Base-by-base conservation (phyloP, 2,113 vertebrate species). In the Osmerus mordax region DNA sequence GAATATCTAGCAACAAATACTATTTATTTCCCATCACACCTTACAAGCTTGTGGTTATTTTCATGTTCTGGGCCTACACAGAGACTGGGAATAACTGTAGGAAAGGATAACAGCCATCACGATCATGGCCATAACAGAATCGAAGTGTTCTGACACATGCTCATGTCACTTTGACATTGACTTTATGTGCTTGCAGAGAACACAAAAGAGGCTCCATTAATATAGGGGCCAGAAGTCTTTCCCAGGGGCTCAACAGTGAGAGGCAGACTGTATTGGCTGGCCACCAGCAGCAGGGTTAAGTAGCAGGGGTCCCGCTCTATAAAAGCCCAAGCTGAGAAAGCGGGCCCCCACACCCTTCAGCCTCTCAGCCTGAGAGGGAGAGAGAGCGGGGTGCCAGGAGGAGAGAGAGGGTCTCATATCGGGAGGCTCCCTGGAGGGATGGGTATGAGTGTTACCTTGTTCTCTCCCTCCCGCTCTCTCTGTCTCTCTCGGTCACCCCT, bases 231-330 rank as follows among this genome's bases (percentile, higher is more conserved):
- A 75, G 65, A 71, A 76, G 71, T 74, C 47, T 67, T 78, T 83
- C 72, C 41, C 56, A 29, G 67, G 15, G 73, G 74, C 69, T 71
- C 77, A 28, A 70, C 66, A 67, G 73, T 79, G 83, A 83, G 67
- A 69, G 81, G 65, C 41, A 68, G 70, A 77, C 28, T 61, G 72
- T 69, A 76, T 69, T 79, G 82, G 87, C 81, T 41, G 69, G 65
- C 62, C 68, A 74, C 78, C 83, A 84, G 54, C n/a, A 61, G 66
- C 51, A 36, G 76, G 78, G 73, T 81, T 80, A 78, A 76, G 78
- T 69, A 63, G 71, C 25, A 69, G 72, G 67, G 15, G 56, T 79
- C 55, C 23, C 63, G 14, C 70, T 75, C 58, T 65, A 55, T 11
- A 56, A 58, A 25, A 47, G 72, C 66, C 72, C 65, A 70, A 69